A percentile compares a stretch with the other conserved stretches of the same genome.
Evolutionary conservation across 2,797 vertebrate species (phyloP).

Genomic region (Cyprinella venusta): DNA sequence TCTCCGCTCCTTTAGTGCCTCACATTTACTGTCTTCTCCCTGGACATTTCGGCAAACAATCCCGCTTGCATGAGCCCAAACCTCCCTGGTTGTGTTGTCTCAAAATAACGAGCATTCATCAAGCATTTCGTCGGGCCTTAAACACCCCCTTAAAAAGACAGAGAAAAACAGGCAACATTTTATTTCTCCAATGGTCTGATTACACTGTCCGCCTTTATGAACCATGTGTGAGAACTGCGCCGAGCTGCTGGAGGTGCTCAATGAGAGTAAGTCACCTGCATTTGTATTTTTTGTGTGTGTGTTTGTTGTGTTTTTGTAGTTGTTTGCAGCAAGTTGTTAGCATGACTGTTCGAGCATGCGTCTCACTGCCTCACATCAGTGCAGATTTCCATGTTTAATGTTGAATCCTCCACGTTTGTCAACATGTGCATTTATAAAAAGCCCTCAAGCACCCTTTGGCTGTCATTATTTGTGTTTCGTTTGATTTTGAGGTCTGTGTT

Average conservation of each 20-base stretch:
- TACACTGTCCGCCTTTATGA: slow-evolving; percentile 82
- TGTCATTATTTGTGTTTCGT: not conserved
- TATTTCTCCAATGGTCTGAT: slow-evolving; percentile 84
- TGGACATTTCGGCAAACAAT: slow-evolving; percentile 68
- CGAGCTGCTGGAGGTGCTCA: slow-evolving; percentile 99
- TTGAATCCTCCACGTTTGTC: slow-evolving; percentile 6
- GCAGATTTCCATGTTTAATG: slow-evolving; percentile 33
- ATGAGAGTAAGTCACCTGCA: slow-evolving; percentile 89
- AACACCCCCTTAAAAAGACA: slow-evolving; percentile 40
- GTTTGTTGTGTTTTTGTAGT: slow-evolving; percentile 38
- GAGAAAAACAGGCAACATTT: slow-evolving; percentile 68
- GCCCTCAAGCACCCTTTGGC: not conserved
- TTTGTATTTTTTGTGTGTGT: slow-evolving; percentile 20
- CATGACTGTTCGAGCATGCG: slow-evolving; percentile 41
- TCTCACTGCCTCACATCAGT: slow-evolving; percentile 37
- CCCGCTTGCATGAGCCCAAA: slow-evolving; percentile 49
- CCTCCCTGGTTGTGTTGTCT: slow-evolving; percentile 52
- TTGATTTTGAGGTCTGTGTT: not conserved
- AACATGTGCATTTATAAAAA: not conserved
- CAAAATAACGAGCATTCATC: slow-evolving; percentile 69
- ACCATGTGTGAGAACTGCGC: slow-evolving; percentile 99
- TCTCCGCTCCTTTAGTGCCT: slow-evolving; percentile 71
- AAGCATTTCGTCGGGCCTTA: slow-evolving; percentile 72
- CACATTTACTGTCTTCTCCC: slow-evolving; percentile 60
- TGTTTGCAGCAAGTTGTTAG: slow-evolving; percentile 47